Conservation (phyloP, 2,888 invertebrate species). For the Aphodius sticticus region DNA sequence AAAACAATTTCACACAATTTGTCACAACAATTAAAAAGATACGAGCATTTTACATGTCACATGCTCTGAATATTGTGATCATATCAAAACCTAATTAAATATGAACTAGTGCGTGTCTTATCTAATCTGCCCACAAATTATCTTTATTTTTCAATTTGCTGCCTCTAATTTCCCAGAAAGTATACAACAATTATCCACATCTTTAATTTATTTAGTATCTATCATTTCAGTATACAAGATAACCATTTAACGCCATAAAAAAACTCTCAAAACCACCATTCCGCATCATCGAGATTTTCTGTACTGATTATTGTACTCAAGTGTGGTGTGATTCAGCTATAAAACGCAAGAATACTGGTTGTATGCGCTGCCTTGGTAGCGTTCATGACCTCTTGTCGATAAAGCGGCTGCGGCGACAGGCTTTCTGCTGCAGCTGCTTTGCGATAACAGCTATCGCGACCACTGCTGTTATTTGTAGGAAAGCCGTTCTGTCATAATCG, state of each 20-base stretch:
- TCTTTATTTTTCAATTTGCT: neutral
- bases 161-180: neutral
- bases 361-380: slow-evolving; percentile 4
- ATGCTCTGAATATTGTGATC: neutral
- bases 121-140: neutral
- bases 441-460: neutral
- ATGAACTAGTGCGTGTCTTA: neutral
- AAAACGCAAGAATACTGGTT: neutral
- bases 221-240: neutral
- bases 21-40: neutral
- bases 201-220: neutral
- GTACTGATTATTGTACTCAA: neutral
- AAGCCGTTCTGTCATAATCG: neutral
- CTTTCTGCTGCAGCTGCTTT: neutral
- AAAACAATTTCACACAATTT: neutral
- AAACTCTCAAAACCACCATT: neutral
- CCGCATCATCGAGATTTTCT: neutral
- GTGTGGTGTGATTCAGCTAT: neutral
- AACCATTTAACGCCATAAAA: neutral
- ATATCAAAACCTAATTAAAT: neutral
- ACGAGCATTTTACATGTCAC: neutral
- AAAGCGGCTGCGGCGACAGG: neutral
- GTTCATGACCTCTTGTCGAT: neutral
- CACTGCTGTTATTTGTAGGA: neutral
- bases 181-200: neutral